Base-by-base conservation (phyloP, 2,113 vertebrate genomes). In the Sitta europaea region DNA sequence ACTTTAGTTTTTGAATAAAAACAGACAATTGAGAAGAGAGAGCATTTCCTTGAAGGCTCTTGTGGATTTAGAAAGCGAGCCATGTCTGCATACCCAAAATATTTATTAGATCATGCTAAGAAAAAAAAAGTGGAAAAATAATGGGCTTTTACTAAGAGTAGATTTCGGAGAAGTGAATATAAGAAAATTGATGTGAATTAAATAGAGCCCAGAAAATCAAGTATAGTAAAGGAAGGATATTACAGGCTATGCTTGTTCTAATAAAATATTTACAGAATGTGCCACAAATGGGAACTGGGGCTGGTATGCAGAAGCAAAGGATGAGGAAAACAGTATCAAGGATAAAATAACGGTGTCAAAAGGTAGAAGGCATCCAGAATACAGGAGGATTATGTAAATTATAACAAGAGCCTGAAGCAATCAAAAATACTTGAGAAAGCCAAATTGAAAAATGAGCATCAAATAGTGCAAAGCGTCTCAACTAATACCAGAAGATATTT, bases 401-500 rank as follows among this genome's bases (percentile, higher is more conserved):
- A 90, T 17, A 87, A 77, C 53, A 95, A 96, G 94, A 92, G 82
- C 76, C 90, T 28, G 61, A 96, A 82, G 95, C 80, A 97, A 97
- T 95, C 53, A 96, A 96, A 98, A 97, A 95, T 95, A 97, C 83
- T 88, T 86, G 79, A 96, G 95, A 82, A 96, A 97, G 81, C 22
- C 85, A 92, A 94, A 96, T 96, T 96, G 96, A 80, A 94, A 97
- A 96, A 96, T 85, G 74, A 96, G 91, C 78, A 96, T 95, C 79
- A 96, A 96, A 92, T 40, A 96, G 71, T 27, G 67, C 84, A 95
- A 94, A 97, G 66, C 91, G 91, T 97, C 90, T 95, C 85, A 96
- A 90, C 84, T 92, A 95, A 97, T 96, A 95, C n/a, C 68, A 95
- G 96, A 95, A 81, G 95, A 88, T 82, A 94, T 96, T 97, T 97